Evolutionary conservation across 2,888 invertebrate genomes (phyloP), one percentile per base, ranked within the genome.

Genomic region (Balanococcus diminutus): DNA sequence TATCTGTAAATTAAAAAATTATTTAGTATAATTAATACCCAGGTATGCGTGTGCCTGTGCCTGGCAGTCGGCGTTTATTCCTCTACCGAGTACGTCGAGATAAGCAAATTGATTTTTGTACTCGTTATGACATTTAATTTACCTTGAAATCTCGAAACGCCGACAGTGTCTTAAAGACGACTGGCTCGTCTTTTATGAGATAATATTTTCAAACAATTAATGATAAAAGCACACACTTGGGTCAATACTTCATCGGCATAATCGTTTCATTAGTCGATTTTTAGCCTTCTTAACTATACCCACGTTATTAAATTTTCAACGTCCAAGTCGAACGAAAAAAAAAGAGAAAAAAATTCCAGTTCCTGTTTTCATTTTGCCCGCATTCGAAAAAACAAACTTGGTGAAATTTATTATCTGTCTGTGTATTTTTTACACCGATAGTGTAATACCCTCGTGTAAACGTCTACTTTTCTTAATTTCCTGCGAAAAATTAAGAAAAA

Each of bases 1-100:
- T 87, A 89, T 89, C 90, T 91, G 86, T 22, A 83, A 88, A 83
- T 86, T 85, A 75, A 39, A 86, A 51, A 32, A 67, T 67, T 28
- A 67, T 67, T 67, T 67, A 28, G 61, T 14, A 28, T 67, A 67
- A 67, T 67, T 67, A 67, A 67, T n/a, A 67, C 11, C 3, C 19
- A 36, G 8, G 36, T n/a, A 14, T 14, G 5, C 51, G 51, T 5
- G 19, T 19, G 14, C 8, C 36, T 4, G 8, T 36, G 8, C 51
- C 51, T 25, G 2, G 11, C 28, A 4, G 25, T 1, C n/a, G 28
- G 28, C 61, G 28, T 9, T 36, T 36, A 8, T 36, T 36, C 36
- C 36, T n/a, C 36, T 36, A 6, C 36, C 4, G 8, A 36, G 36
- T 36, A 36, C 16, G 42, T 1, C 1, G 28, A 11, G 61, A 67